phyloP scores from a whole-genome alignment of 1,140 invertebrate genomes.

The Gryon sp. region DNA sequence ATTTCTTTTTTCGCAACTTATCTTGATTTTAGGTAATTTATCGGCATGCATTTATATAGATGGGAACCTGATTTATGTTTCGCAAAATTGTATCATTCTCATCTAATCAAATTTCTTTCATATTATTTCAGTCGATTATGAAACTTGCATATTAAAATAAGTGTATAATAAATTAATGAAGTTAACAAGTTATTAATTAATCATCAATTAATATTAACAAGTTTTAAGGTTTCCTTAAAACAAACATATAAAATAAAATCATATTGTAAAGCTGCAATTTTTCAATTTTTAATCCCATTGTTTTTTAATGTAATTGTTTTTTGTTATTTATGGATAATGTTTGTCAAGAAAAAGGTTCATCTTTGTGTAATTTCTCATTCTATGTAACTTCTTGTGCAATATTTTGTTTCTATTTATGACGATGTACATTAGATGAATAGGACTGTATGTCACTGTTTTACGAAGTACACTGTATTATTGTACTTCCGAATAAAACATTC shows the following conservation, averaged over 20 bases:
- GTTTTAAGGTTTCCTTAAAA: too few relatives aligned
- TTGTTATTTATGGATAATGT: too few relatives aligned
- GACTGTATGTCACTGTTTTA: conserved; percentile 12
- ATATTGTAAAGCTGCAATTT: too few relatives aligned
- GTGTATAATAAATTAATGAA: too few relatives aligned
- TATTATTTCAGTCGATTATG: neutral
- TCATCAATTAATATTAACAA: too few relatives aligned
- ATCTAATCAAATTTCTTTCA: neutral
- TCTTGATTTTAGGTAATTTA: conserved; percentile 46
- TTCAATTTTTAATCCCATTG: too few relatives aligned
- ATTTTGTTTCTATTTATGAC: neutral
- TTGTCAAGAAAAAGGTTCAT: too few relatives aligned
- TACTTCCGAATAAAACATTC: neutral
- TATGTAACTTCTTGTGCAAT: conserved; percentile 21
- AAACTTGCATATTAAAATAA: too few relatives aligned
- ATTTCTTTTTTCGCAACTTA: conserved; percentile 54
- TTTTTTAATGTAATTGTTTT: too few relatives aligned
- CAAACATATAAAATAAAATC: too few relatives aligned
- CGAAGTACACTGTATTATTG: conserved; percentile 3
- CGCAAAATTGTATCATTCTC: neutral
- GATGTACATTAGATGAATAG: conserved; percentile 13
- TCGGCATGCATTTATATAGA: conserved; percentile 8
- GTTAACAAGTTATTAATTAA: too few relatives aligned
- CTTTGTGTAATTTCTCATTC: too few relatives aligned
- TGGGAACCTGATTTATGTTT: conserved; percentile 10